Evolutionary conservation across 1,140 invertebrate species (phyloP), one percentile per base, ranked within the genome.

Genomic region (Platyscapa corneri): DNA sequence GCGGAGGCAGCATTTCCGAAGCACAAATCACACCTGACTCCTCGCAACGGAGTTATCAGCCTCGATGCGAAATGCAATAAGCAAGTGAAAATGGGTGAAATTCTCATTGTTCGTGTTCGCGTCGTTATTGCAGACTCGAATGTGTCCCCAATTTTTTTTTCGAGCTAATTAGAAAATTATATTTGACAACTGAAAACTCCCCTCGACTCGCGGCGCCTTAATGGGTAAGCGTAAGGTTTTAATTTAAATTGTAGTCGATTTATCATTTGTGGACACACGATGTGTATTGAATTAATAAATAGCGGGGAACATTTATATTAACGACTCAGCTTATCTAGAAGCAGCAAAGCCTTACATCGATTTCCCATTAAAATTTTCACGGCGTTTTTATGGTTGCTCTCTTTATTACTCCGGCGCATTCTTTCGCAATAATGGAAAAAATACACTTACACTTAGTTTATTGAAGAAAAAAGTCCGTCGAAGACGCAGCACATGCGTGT

Each of bases 301-400:
- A n/a, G 39, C 37, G 2, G 2, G 20, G 34, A 42, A 42, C 12
- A 42, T 32, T 39, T 27, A 42, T n/a, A 42, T 8, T n/a, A 74
- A n/a, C 20, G 0, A 3, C 0, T 1, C n/a, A 39, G 70, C 37
- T 74, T 42, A 42, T 74, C 39, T n/a, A 20, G 23, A 42, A 42
- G 18, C 37, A 12, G 8, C 32, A 10, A n/a, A 74, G 27, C 34
- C 23, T 23, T 27, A 74, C 37, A 74, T 42, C 37, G 70, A 74
- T 74, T 74, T 74, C n/a, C 8, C 37, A 39, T 42, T n/a, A 74
- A 74, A 27, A 67, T 67, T 67, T 67, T 67, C n/a, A 67, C 18
- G 64, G 12, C 27, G 3, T 46, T 75, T 46, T 42, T 37, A 34
- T 14, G 30, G 8, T 37, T 37, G 0, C 23, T 8, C 37, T 18